Percentiles rank a stretch among this genome's conserved stretches.
Evolutionary conservation across 2,113 vertebrate genomes (phyloP).

Genomic region (Seriola aureovittata): DNA sequence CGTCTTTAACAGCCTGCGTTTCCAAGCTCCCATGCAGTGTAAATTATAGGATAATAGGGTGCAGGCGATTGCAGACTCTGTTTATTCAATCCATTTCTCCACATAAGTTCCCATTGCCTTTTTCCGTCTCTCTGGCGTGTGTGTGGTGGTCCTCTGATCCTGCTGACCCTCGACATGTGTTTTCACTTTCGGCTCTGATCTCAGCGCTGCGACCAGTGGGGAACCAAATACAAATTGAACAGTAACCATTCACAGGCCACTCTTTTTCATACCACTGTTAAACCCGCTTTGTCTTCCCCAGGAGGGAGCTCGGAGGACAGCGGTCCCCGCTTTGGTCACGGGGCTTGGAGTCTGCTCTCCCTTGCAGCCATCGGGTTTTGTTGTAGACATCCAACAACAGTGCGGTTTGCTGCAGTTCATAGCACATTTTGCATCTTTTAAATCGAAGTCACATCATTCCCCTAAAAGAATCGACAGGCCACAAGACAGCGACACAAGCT

Average conservation of each 20-base stretch:
- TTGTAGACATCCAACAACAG: conserved; percentile 37
- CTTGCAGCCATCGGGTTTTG: conserved; percentile 29
- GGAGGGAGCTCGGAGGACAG: conserved; percentile 84
- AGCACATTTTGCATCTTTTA: conserved; percentile 51
- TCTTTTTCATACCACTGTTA: conserved; percentile 93
- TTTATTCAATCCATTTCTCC: conserved; percentile 99
- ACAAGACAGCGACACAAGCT: conserved; percentile 42
- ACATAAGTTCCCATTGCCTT: conserved; percentile 94
- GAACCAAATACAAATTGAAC: conserved; percentile 99
- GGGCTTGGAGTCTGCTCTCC: not conserved
- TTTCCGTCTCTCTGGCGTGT: conserved; percentile 91
- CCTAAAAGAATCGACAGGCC: conserved; percentile 52
- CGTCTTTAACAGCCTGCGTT: conserved; percentile 87
- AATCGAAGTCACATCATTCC: conserved; percentile 45
- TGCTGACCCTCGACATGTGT: conserved; percentile 99
- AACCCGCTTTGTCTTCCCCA: conserved; percentile 94
- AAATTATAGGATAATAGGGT: conserved; percentile 98
- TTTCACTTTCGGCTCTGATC: conserved; percentile 99
- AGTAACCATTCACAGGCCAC: conserved; percentile 99
- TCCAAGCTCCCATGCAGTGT: conserved; percentile 96
- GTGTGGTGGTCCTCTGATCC: conserved; percentile 99
- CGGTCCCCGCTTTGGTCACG: conserved; percentile 83
- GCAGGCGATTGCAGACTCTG: conserved; percentile 95
- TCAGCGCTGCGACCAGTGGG: conserved; percentile 99
- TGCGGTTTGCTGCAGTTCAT: conserved; percentile 46